Conservation (phyloP, 2,888 invertebrate species). For the Watsonalla cultraria region DNA sequence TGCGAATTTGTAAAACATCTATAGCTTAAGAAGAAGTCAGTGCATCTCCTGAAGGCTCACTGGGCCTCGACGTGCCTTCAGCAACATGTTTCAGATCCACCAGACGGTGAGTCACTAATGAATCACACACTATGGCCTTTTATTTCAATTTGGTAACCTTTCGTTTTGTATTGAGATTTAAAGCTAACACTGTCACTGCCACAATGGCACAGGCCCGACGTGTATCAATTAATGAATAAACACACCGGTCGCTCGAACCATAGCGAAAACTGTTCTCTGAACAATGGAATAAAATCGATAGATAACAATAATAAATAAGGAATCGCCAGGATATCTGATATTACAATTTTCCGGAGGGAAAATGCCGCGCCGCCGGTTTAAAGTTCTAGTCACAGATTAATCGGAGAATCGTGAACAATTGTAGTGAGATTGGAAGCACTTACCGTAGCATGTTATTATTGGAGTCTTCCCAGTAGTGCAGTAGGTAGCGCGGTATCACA, state of each 20-base stretch:
- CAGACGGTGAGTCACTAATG: conserved; percentile 32
- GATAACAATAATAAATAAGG: conserved; percentile 2
- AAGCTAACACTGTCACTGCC: not conserved
- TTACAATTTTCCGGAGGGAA: conserved; percentile 41
- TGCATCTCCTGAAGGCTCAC: not conserved
- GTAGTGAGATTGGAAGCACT: conserved; percentile 22
- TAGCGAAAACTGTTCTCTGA: not conserved
- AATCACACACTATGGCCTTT: conserved; percentile 25
- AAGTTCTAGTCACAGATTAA: conserved; percentile 18
- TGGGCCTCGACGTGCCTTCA: not conserved
- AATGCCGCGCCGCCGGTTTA: conserved; percentile 33
- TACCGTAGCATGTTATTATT: conserved; percentile 39
- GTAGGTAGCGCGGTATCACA: conserved; percentile 35
- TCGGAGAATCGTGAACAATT: not conserved
- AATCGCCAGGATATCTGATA: conserved; percentile 18
- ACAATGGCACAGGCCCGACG: not conserved
- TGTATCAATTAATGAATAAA: not conserved
- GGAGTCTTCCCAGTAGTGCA: conserved; percentile 19
- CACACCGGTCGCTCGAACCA: not conserved
- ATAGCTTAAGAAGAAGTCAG: too few species aligned
- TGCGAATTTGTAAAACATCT: not conserved
- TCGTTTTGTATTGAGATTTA: conserved; percentile 11
- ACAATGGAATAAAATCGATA: not conserved
- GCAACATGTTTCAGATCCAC: conserved; percentile 10
- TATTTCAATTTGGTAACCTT: conserved; percentile 33